Base-by-base conservation (phyloP, 1,140 invertebrate genomes). In the Neuroterus valhalla region DNA sequence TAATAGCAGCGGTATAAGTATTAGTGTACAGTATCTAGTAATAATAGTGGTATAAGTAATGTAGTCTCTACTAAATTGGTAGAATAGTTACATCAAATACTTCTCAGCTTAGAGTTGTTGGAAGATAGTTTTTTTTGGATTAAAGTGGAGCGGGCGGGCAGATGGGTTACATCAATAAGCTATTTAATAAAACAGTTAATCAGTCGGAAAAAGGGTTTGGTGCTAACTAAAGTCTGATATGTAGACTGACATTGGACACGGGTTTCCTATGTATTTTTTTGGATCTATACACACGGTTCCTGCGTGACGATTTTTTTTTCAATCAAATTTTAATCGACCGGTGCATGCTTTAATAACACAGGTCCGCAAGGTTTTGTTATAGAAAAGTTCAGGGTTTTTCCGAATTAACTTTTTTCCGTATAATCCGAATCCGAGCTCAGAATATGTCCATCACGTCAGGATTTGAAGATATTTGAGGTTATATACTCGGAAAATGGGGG, bases 191-290 rank as follows among this genome's bases (percentile, higher is more conserved):
- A 67, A 42, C n/a, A 43, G 38, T 52, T 44, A 68, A 62, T 62
- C 55, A 62, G 23, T 55, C 19, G 31, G 31, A 62, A 14, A 31
- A 31, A 31, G 31, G 26, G 26, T 3, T 62, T 15, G 21, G 21
- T 45, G 71, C 76, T 80, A 84, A 77, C 67, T 80, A 75, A 74
- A 82, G 71, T 84, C 77, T 87, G 87, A 88, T 88, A 87, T 88
- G 85, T 87, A 82, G 82, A 83, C 83, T 76, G 77, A 81, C 77
- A 82, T 81, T 55, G 78, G 76, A 50, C 48, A 46, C 62, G 70
- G 76, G 45, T 77, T 62, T 70, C 69, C 72, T 80, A 72, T 71
- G 72, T 71, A 71, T 75, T 74, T 46, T 71, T 52, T 72, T 68
- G 66, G 55, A 55, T 72, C 62, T 79, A 71, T 78, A 78, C 50